phyloP scores from a whole-genome alignment of 1,140 invertebrate genomes.

The Nasonia giraulti region DNA sequence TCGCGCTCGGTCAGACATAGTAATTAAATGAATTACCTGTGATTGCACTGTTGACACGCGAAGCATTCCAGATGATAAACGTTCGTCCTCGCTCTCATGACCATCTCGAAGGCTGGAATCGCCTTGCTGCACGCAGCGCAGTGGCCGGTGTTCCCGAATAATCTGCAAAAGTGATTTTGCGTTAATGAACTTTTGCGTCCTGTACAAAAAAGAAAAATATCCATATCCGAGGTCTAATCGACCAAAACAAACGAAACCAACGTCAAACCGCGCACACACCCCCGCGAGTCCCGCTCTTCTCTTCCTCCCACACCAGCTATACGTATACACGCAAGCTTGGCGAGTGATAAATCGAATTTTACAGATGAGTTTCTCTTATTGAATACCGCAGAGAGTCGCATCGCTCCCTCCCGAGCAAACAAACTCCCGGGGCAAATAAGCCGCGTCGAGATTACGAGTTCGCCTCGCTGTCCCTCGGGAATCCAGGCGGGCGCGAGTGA shows the following conservation, averaged over 20 bases:
- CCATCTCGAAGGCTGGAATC: constrained; percentile 97
- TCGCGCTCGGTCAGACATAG: not conserved
- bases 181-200: not conserved
- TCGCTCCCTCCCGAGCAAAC: constrained; percentile 60
- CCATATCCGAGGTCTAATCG: not conserved
- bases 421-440: constrained; percentile 68
- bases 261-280: not conserved
- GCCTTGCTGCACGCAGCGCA: constrained; percentile 94
- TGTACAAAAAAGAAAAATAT: not conserved
- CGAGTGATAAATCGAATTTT: constrained; percentile 54
- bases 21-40: constrained; percentile 81
- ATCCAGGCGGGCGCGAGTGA: not conserved
- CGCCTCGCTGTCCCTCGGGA: not conserved
- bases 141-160: constrained; percentile 94
- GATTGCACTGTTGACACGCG: constrained; percentile 96
- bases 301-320: not conserved
- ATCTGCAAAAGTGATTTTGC: constrained; percentile 73
- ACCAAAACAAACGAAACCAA: not conserved
- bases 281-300: constrained; percentile 33
- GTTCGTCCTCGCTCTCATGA: constrained; percentile 95
- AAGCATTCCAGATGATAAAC: constrained; percentile 98
- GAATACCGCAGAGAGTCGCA: constrained; percentile 57
- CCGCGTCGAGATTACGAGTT: constrained; percentile 54
- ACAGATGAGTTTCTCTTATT: constrained; percentile 71
- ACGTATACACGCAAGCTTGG: not conserved